A percentile compares a stretch with the other conserved stretches of the same genome.
Evolutionary conservation across 2,888 invertebrate genomes (phyloP).

Genomic region (Diogma glabrata): DNA sequence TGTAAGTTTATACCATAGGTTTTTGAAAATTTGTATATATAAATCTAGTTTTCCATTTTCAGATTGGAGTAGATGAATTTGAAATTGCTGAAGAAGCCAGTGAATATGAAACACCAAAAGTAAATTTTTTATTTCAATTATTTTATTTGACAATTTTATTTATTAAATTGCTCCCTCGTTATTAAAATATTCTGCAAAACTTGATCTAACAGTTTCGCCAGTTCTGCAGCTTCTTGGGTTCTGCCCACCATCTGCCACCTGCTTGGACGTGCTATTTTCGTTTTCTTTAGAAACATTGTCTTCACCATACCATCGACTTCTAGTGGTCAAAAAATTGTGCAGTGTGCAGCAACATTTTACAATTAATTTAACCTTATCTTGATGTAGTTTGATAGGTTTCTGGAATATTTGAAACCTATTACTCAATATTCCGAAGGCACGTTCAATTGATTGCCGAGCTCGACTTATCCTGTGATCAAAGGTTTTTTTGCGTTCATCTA

Average conservation of each 20-base stretch:
- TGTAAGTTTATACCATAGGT: neutral
- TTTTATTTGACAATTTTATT: neutral
- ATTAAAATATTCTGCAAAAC: neutral
- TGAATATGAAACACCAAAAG: slow-evolving; percentile 1
- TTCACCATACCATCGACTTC: neutral
- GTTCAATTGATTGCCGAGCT: neutral
- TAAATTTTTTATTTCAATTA: neutral
- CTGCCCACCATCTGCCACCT: neutral
- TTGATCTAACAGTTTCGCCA: neutral
- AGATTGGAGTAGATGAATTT: neutral
- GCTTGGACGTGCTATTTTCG: neutral
- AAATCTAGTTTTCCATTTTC: neutral
- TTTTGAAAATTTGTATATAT: too few species aligned
- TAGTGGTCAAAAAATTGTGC: neutral
- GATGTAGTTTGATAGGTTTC: neutral
- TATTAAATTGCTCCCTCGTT: neutral
- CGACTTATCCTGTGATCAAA: neutral
- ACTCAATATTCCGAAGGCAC: neutral
- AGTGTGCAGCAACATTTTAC: neutral
- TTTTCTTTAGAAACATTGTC: neutral
- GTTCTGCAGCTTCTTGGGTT: neutral
- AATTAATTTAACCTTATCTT: neutral
- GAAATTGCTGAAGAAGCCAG: neutral
- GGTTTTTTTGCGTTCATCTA: neutral
- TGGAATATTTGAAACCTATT: neutral